A percentile compares a stretch with the other conserved stretches of the same genome.
phyloP scores from a whole-genome alignment of 2,888 invertebrate species.

The Platycnemis pennipes region DNA sequence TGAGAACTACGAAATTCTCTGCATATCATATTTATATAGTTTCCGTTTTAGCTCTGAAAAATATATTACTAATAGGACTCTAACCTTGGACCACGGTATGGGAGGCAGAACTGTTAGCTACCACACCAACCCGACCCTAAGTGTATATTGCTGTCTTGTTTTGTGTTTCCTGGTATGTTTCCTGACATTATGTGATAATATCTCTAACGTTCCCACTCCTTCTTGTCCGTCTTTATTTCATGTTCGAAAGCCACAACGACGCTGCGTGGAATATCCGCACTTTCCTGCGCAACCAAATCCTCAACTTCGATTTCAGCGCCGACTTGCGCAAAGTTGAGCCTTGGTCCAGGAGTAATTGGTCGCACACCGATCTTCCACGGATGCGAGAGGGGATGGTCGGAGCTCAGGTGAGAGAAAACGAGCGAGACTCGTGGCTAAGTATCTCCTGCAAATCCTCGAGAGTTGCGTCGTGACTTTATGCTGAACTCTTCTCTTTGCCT shows the following conservation, averaged over 20 bases:
- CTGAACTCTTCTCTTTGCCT: no score
- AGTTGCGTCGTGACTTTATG: no score
- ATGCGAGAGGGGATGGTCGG: slow-evolving; percentile 91
- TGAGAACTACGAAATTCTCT: no score
- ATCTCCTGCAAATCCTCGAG: no score
- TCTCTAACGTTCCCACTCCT: background rate
- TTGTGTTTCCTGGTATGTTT: background rate
- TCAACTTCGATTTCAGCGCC: slow-evolving; percentile 84
- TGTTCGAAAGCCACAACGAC: slow-evolving; percentile 84
- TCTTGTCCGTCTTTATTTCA: background rate
- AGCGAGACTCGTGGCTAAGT: background rate
- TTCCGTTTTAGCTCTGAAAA: no score
- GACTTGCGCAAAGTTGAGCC: slow-evolving; percentile 86
- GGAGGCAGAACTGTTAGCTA: no score
- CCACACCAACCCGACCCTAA: no score
- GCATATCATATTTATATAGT: no score
- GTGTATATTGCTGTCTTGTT: background rate
- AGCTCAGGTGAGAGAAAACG: slow-evolving; percentile 84
- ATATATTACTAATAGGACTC: no score
- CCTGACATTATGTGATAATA: background rate
- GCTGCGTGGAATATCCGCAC: slow-evolving; percentile 94
- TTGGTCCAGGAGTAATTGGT: slow-evolving; percentile 93
- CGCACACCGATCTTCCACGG: slow-evolving; percentile 95
- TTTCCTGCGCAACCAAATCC: slow-evolving; percentile 91
- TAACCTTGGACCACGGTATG: no score